Percentiles rank a stretch among this genome's conserved stretches.
Conservation (phyloP, 2,113 vertebrate genomes). For the Alexandromys fortis region DNA sequence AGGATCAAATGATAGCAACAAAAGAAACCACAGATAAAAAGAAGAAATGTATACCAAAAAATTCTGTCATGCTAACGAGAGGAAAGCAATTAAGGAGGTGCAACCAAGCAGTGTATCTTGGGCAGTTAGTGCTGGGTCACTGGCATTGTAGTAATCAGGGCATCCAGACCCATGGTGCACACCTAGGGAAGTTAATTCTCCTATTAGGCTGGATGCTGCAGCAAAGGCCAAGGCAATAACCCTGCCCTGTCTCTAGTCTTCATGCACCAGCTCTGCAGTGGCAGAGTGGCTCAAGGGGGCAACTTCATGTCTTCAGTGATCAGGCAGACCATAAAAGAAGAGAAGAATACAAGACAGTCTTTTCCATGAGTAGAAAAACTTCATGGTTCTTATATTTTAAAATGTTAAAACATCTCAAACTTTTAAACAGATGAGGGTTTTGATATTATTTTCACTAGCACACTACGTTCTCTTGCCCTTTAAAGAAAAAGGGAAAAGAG, state of each 20-base stretch:
- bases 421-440: constrained; percentile 70
- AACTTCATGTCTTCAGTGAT: neutral
- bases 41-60: constrained; percentile 64
- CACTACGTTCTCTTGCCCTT: neutral
- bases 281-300: constrained; percentile 1
- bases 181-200: constrained; percentile 70
- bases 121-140: constrained; percentile 80
- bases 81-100: constrained; percentile 82
- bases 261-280: neutral
- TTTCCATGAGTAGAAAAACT: constrained; percentile 61
- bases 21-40: constrained; percentile 63
- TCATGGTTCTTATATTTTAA: constrained; percentile 68
- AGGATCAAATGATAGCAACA: constrained; percentile 68
- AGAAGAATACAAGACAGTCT: constrained; percentile 28
- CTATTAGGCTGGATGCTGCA: constrained; percentile 61
- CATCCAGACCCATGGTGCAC: constrained; percentile 65
- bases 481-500: neutral
- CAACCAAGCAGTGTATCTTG: constrained; percentile 77
- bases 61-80: constrained; percentile 77
- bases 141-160: constrained; percentile 78
- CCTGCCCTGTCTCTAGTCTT: constrained; percentile 15
- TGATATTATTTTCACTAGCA: constrained; percentile 65
- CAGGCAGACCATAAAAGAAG: constrained; percentile 58
- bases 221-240: constrained; percentile 62
- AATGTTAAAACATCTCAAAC: constrained; percentile 16